Evolutionary conservation across 2,888 invertebrate genomes (phyloP).

Genomic region (Mythimna lalbum): DNA sequence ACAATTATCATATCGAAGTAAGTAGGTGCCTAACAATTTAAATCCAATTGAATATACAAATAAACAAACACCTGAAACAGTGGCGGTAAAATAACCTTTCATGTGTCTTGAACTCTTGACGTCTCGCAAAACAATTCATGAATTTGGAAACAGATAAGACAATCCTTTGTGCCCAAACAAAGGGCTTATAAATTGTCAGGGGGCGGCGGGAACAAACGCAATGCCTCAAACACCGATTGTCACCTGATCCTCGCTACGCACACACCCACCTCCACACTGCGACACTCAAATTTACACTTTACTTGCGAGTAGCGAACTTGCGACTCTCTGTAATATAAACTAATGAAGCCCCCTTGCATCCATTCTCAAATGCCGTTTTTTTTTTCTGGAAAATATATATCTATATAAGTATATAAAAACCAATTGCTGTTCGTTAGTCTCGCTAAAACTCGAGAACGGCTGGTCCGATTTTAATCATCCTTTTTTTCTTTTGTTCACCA

Average conservation of each 20-base stretch:
- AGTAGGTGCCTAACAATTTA: conserved; percentile 22
- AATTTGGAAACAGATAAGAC: conserved; percentile 66
- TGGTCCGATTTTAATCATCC: too few species aligned
- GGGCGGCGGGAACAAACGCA: conserved; percentile 63
- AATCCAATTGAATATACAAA: conserved; percentile 47
- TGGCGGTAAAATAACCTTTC: conserved; percentile 57
- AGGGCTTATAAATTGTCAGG: conserved; percentile 71
- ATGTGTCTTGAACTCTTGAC: conserved; percentile 55
- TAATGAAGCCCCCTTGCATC: conserved; percentile 16
- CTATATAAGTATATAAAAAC: too few species aligned
- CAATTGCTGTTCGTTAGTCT: too few species aligned
- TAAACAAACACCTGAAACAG: conserved; percentile 49
- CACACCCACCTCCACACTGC: conserved; percentile 14
- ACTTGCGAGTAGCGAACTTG: too few species aligned
- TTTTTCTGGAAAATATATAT: too few species aligned
- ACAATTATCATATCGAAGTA: conserved; percentile 8
- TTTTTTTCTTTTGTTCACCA: too few species aligned
- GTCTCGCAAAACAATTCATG: conserved; percentile 67
- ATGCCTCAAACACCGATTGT: conserved; percentile 69
- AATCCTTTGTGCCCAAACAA: conserved; percentile 68
- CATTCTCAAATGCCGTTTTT: too few species aligned
- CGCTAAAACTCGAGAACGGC: too few species aligned
- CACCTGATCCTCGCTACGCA: conserved; percentile 63
- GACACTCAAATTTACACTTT: conserved; percentile 44
- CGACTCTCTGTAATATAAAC: conserved; percentile 52